phyloP scores from a whole-genome alignment of 2,113 vertebrate species.

The Larimichthys polyactis region DNA sequence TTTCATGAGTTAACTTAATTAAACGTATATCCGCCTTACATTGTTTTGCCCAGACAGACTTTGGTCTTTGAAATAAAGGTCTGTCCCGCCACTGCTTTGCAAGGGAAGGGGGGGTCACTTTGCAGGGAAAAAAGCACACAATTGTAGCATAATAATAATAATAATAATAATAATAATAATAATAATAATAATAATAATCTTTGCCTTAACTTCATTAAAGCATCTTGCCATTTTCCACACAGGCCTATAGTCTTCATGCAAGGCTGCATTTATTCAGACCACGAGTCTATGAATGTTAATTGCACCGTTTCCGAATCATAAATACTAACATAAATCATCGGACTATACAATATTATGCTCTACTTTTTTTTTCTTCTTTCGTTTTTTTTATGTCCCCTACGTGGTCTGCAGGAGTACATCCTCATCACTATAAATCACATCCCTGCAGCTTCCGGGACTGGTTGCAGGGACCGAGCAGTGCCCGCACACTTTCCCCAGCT shows the following conservation, averaged over 20 bases:
- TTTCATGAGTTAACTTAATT: conserved; percentile 85
- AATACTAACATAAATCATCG: conserved; percentile 83
- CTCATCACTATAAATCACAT: conserved; percentile 85
- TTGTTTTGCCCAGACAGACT: conserved; percentile 67
- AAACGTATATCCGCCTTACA: conserved; percentile 79
- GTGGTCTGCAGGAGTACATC: conserved; percentile 78
- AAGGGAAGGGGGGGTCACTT: background rate
- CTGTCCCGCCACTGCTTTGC: background rate
- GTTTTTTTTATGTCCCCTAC: conserved; percentile 75
- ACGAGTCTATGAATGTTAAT: conserved; percentile 82
- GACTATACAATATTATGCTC: conserved; percentile 80
- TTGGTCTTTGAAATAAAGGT: conserved; percentile 55
- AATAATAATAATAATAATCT: conserved; percentile 30
- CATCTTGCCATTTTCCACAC: conserved; percentile 20
- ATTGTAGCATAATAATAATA: background rate
- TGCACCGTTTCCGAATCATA: conserved; percentile 83
- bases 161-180: conserved; percentile 9
- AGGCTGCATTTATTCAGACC: conserved; percentile 72
- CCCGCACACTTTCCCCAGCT: conserved; percentile 60
- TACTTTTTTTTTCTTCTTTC: conserved; percentile 67
- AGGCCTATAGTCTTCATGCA: conserved; percentile 46
- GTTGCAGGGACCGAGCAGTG: conserved; percentile 69
- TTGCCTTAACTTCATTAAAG: conserved; percentile 32
- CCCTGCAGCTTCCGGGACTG: conserved; percentile 86
- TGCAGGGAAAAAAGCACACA: background rate